These are phyloP conservation scores for Chaetodon trifasciatus DNA, from an alignment of 2,797 vertebrate genomes.

Conservation along the genomic window DNA sequence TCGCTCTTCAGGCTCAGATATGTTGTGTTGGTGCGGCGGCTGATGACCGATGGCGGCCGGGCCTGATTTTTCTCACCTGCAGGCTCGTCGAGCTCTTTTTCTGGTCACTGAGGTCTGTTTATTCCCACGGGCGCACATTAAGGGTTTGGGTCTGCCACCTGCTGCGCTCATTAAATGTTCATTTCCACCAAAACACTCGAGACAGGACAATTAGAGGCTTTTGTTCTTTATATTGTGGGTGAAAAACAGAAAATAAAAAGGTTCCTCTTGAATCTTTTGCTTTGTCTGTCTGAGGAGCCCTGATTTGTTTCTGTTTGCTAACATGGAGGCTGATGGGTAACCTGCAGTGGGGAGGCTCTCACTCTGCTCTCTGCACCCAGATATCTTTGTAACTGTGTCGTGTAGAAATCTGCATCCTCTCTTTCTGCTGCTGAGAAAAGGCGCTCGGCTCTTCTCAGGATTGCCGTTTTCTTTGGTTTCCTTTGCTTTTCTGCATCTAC, in stretches of 20 bases:
- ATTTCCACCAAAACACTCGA: not conserved
- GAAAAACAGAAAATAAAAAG: not conserved
- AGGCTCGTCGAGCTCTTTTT: slow-evolving; percentile 31
- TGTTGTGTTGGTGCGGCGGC: slow-evolving; percentile 46
- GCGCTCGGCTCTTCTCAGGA: not conserved
- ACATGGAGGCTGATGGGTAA: not conserved
- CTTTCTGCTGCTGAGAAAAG: too few species aligned
- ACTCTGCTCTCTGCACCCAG: too few species aligned
- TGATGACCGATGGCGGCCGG: slow-evolving; percentile 43
- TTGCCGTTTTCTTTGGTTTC: not conserved
- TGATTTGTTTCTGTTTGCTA: not conserved
- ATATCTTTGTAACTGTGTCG: not conserved
- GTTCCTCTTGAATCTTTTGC: not conserved
- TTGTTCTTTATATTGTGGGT: not conserved
- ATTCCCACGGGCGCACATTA: slow-evolving; percentile 28
- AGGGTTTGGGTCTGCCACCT: not conserved
- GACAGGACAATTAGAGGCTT: slow-evolving; percentile 2
- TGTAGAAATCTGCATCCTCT: not conserved
- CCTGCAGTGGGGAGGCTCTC: too few species aligned
- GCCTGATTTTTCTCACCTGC: slow-evolving; percentile 35
- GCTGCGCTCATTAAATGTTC: slow-evolving; percentile 25
- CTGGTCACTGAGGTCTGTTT: slow-evolving; percentile 34
- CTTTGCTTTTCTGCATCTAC: not conserved
- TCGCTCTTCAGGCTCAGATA: slow-evolving; percentile 57
- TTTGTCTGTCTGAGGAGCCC: not conserved